Percentiles rank a stretch among this genome's conserved stretches.
phyloP scores from a whole-genome alignment of 1,140 invertebrate genomes.

The Bilobella aurantiaca region DNA sequence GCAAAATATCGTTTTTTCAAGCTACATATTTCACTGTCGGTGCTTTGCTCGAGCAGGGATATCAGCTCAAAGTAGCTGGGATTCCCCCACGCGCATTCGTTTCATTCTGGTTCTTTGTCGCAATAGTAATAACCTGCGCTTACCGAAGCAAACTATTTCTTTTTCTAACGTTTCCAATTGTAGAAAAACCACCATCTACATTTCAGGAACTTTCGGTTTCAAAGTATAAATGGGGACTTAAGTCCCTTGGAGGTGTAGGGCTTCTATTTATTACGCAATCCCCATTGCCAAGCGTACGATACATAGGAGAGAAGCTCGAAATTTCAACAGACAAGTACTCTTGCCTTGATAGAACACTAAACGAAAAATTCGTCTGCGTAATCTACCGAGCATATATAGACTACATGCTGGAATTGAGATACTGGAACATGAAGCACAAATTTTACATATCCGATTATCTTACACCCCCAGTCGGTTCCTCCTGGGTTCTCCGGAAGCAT shows the following conservation, averaged over 20 bases:
- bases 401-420: conserved; percentile 26
- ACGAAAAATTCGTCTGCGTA: conserved; percentile 22
- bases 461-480: conserved; percentile 30
- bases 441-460: conserved; percentile 30
- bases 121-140: conserved; percentile 24
- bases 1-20: conserved; percentile 14
- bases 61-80: conserved; percentile 12
- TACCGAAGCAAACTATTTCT: conserved; percentile 31
- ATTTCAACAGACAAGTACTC: conserved; percentile 25
- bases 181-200: conserved; percentile 22
- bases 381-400: conserved; percentile 31
- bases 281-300: conserved; percentile 22
- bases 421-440: conserved; percentile 28
- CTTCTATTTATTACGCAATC: conserved; percentile 29
- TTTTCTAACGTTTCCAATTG: conserved; percentile 29
- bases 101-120: conserved; percentile 25
- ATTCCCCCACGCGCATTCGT: conserved; percentile 15
- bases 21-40: conserved; percentile 24
- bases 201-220: conserved; percentile 19
- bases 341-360: conserved; percentile 28
- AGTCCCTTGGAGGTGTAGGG: conserved; percentile 28
- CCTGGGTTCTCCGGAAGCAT: conserved; percentile 30
- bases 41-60: conserved; percentile 26
- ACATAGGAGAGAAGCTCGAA: conserved; percentile 26
- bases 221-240: conserved; percentile 26